These are phyloP conservation scores for Semaprochilodus insignis DNA, from an alignment of 2,797 vertebrate species.

Conservation along the genomic window DNA sequence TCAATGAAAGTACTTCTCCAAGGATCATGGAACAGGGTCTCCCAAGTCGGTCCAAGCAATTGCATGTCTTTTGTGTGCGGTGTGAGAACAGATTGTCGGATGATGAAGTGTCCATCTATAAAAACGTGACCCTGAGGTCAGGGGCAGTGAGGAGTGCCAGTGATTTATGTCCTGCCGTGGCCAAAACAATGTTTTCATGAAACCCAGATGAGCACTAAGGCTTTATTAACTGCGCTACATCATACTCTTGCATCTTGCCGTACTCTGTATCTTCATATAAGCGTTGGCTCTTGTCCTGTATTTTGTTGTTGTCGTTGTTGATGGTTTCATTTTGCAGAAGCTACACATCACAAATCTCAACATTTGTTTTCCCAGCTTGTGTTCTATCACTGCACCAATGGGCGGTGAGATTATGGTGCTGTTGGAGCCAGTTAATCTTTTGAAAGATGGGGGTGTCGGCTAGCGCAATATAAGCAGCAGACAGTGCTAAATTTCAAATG, in stretches of 20 bases:
- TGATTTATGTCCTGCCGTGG: slow-evolving; percentile 72
- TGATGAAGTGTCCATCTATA: slow-evolving; percentile 80
- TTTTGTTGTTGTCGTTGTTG: background rate
- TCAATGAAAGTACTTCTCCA: slow-evolving; percentile 59
- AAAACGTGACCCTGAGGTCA: slow-evolving; percentile 78
- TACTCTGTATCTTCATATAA: slow-evolving; percentile 29
- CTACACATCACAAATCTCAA: slow-evolving; percentile 18
- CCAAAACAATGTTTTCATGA: slow-evolving; percentile 61
- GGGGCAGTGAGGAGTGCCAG: slow-evolving; percentile 66
- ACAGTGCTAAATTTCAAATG: slow-evolving; percentile 36
- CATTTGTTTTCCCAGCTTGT: slow-evolving; percentile 28
- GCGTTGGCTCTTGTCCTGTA: slow-evolving; percentile 14
- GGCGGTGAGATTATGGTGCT: slow-evolving; percentile 33
- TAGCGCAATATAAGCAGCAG: slow-evolving; percentile 34
- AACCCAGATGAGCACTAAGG: slow-evolving; percentile 55
- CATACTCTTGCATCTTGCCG: slow-evolving; percentile 18
- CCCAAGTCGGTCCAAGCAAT: slow-evolving; percentile 57
- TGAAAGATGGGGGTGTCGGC: slow-evolving; percentile 43
- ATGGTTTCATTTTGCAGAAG: slow-evolving; percentile 34
- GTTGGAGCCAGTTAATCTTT: slow-evolving; percentile 46
- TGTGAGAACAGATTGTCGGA: slow-evolving; percentile 70
- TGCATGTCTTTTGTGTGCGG: slow-evolving; percentile 72
- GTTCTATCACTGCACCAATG: slow-evolving; percentile 7
- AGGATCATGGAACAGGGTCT: slow-evolving; percentile 74
- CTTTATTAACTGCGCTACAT: slow-evolving; percentile 54